These are phyloP conservation scores for Lepidurus couesii DNA, from an alignment of 1,140 invertebrate species.

Conservation along the genomic window DNA sequence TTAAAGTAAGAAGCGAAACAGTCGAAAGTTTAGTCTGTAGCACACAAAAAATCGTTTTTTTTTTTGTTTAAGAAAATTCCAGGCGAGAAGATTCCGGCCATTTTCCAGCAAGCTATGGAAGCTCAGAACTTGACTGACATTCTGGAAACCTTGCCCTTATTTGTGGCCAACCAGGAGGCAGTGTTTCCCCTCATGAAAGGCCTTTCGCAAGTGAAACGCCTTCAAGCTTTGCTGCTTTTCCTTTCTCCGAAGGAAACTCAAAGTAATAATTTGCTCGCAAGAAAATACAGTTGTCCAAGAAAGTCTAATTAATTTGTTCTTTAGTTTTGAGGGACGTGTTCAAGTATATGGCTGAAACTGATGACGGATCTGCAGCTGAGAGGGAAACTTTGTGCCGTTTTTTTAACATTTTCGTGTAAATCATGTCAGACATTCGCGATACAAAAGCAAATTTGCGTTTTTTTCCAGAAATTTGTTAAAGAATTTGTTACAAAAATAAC, in stretches of 20 bases:
- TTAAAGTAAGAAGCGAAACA: background rate
- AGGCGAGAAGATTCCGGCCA: conserved; percentile 29
- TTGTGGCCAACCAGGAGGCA: background rate
- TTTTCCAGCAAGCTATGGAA: conserved; percentile 45
- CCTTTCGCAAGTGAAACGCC: background rate
- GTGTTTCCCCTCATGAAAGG: background rate
- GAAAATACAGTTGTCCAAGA: background rate
- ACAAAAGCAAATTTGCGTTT: too few species aligned
- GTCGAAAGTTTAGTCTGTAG: background rate
- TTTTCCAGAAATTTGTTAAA: too few species aligned
- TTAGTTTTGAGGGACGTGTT: background rate
- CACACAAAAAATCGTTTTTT: background rate
- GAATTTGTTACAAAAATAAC: too few species aligned
- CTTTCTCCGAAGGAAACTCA: background rate
- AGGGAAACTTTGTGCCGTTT: background rate
- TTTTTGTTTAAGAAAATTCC: conserved; percentile 31
- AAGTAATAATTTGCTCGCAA: background rate
- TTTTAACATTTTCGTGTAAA: background rate
- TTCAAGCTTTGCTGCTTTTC: background rate
- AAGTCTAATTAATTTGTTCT: background rate
- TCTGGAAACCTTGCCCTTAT: conserved; percentile 38
- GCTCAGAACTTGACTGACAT: conserved; percentile 43
- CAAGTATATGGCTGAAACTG: background rate
- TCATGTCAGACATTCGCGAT: too few species aligned
- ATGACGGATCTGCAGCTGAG: background rate